Base-by-base conservation (phyloP, 2,113 vertebrate genomes). In the Apaloderma vittatum region DNA sequence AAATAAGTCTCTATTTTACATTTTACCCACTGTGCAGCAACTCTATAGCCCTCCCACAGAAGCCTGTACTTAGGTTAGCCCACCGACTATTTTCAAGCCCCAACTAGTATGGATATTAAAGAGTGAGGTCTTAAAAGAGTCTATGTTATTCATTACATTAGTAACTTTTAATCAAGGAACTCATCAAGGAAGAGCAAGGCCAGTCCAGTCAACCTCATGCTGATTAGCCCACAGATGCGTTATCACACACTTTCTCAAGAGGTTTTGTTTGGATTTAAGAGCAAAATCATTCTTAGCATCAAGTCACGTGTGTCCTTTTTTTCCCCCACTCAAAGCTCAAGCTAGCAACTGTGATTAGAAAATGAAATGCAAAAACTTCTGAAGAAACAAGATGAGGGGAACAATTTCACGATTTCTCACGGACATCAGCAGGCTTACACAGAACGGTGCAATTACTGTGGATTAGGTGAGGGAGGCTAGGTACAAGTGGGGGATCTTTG, bases 321-420 rank as follows among this genome's bases (percentile, higher is more conserved):
- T 58, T 49, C 51, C 26, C 16, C 26, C 16, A 2, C 57, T 91
- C 15, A 61, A 71, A 87, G 24, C 30, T 91, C 48, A 91, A 85
- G 27, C 40, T 84, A 91, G 16, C 13, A 91, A 75, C 76, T 65
- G 45, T 95, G 96, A 96, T 95, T 94, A 94, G 61, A 93, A 95
- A 95, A 86, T 85, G 21, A 91, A 91, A 96, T 97, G 77, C 86
- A 95, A 96, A 81, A 78, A 67, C 23, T 63, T 81, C 61, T 68
- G 40, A 91, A 88, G 36, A 86, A 87, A 85, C 16, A 80, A 74
- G 29, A 54, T 29, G 19, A 79, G 29, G 5, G 8, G 45, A 95
- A 76, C 8, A 74, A 58, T 86, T 87, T 65, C 19, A 27, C 58
- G 77, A 87, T 74, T 96, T 91, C 40, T 65, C 74, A 78, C 57